phyloP scores from a whole-genome alignment of 2,797 vertebrate species.

The Myotis pilosus region DNA sequence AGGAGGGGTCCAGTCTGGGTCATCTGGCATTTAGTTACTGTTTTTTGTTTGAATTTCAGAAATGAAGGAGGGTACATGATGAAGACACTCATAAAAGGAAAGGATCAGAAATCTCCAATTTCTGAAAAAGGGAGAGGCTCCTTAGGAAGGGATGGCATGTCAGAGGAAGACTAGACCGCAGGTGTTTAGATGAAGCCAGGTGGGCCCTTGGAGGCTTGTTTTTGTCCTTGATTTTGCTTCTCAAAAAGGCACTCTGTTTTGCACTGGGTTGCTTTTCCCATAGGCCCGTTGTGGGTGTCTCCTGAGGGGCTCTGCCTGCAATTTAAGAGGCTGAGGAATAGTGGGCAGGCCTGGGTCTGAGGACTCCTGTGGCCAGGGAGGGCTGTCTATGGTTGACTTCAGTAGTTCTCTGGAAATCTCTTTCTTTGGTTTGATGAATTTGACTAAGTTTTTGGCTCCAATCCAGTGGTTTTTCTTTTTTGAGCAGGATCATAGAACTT shows the following conservation, averaged over 20 bases:
- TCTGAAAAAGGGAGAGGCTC: conserved; percentile 86
- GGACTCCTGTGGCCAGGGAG: conserved; percentile 77
- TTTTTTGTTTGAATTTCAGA: conserved; percentile 49
- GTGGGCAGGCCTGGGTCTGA: conserved; percentile 75
- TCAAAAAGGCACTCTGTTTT: conserved; percentile 92
- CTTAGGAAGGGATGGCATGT: conserved; percentile 86
- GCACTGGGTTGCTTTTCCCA: conserved; percentile 82
- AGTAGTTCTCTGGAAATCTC: conserved; percentile 87
- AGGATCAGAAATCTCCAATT: conserved; percentile 84
- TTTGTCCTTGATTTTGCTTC: conserved; percentile 97
- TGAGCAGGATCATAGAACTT: conserved; percentile 94
- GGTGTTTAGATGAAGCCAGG: conserved; percentile 89
- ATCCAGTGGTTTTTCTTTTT: conserved; percentile 94
- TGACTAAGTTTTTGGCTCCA: conserved; percentile 93
- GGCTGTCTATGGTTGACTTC: conserved; percentile 84
- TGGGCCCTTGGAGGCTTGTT: conserved; percentile 85
- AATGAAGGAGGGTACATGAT: conserved; percentile 69
- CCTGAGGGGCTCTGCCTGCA: conserved; percentile 72
- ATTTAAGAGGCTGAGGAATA: conserved; percentile 79
- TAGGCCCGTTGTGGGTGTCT: conserved; percentile 74
- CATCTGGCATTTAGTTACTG: conserved; percentile 42
- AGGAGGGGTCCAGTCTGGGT: conserved; percentile 15
- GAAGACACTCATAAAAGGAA: conserved; percentile 73
- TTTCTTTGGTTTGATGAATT: conserved; percentile 96
- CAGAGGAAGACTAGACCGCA: conserved; percentile 94